A percentile compares a stretch with the other conserved stretches of the same genome.
phyloP scores from a whole-genome alignment of 2,888 invertebrate genomes.

The Ophraella communa region DNA sequence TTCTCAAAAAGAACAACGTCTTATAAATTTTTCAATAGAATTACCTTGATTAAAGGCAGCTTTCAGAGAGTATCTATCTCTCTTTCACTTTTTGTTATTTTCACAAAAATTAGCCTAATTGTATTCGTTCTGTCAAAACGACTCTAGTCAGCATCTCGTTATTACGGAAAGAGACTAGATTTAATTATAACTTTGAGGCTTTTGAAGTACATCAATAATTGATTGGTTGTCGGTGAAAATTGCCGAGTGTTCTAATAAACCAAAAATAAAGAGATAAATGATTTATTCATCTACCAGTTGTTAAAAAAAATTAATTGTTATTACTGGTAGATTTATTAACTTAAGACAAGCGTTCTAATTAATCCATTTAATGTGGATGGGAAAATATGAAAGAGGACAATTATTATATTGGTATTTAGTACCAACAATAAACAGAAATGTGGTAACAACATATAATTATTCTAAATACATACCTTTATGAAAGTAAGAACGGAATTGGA shows the following conservation, averaged over 20 bases:
- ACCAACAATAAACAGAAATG: too few relatives aligned
- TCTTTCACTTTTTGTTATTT: conserved; percentile 5
- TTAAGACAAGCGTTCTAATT: too few relatives aligned
- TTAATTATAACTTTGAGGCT: conserved; percentile 29
- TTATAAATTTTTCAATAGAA: not conserved
- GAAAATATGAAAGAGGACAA: too few relatives aligned
- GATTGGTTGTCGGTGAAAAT: conserved; percentile 23
- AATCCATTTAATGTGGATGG: too few relatives aligned
- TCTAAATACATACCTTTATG: too few relatives aligned
- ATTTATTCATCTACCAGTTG: not conserved
- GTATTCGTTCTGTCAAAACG: conserved; percentile 6
- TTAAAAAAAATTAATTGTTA: not conserved
- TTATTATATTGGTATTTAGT: too few relatives aligned
- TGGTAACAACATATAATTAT: too few relatives aligned
- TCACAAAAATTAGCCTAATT: conserved; percentile 18
- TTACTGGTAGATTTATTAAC: too few relatives aligned
- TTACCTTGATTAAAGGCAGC: not conserved
- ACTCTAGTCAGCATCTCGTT: conserved; percentile 13
- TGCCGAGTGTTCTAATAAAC: too few relatives aligned
- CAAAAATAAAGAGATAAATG: not conserved
- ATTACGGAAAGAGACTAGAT: conserved; percentile 18
- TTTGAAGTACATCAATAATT: conserved; percentile 24
- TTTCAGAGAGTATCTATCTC: not conserved
- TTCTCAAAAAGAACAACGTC: not conserved
- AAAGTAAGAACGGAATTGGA: too few relatives aligned